A percentile compares a stretch with the other conserved stretches of the same genome.
Conservation (phyloP, 2,888 invertebrate genomes). For the Drepanosiphum platanoidis region DNA sequence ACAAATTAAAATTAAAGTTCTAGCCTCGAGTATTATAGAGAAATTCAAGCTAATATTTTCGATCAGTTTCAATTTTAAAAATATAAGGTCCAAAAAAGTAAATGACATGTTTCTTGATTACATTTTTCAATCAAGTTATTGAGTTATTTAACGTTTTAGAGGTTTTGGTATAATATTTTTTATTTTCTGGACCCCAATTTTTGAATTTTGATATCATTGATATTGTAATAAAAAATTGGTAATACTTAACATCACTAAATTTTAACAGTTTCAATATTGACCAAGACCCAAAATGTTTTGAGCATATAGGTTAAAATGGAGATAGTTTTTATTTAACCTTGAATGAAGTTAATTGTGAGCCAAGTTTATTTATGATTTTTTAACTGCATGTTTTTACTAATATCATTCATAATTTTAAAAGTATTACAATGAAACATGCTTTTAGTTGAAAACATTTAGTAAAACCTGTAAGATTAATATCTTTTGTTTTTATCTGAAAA, state of each 20-base stretch:
- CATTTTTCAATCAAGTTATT: no score
- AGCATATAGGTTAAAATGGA: slow-evolving; percentile 15
- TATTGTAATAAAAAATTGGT: background rate
- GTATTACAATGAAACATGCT: background rate
- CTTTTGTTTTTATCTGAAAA: no score
- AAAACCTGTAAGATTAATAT: no score
- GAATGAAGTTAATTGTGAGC: slow-evolving; percentile 7
- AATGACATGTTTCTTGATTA: no score
- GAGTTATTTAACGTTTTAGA: no score
- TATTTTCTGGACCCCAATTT: background rate
- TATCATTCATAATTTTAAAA: slow-evolving; percentile 1
- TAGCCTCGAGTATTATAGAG: no score
- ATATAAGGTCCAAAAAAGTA: no score
- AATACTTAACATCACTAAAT: background rate
- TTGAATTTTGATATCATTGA: background rate
- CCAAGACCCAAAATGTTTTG: slow-evolving; percentile 15
- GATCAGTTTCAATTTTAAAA: no score
- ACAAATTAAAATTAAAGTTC: no score
- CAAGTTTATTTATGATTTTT: slow-evolving; percentile 21
- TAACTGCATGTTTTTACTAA: background rate
- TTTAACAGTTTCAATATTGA: slow-evolving; percentile 14
- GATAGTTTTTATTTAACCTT: slow-evolving; percentile 44
- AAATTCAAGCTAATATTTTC: no score
- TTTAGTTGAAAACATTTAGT: background rate
- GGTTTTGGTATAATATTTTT: no score